Base-by-base conservation (phyloP, 2,888 invertebrate genomes). In the Agrochola litura region DNA sequence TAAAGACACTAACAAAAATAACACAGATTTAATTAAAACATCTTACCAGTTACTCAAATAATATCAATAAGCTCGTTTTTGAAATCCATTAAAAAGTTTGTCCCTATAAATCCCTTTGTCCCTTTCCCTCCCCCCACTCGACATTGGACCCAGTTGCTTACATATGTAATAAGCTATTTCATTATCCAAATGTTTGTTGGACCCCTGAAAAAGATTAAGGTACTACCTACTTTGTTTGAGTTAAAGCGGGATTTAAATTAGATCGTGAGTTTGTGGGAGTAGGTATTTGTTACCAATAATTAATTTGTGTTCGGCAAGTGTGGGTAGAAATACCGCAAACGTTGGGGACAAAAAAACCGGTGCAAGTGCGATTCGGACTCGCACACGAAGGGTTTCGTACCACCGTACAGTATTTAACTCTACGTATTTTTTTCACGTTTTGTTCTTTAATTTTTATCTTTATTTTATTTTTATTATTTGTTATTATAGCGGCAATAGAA, bases 141-240 rank as follows among this genome's bases (percentile, higher is more conserved):
- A 66, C 41, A 54, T 63, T 22, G 12, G 16, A 63, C 30, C 68
- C 14, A 66, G 56, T 37, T 82, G 76, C 82, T 77, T 73, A 76
- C 75, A 76, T 76, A 78, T 78, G 61, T 82, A 82, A 82, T 75
- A 78, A 86, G 76, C 46, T 82, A 76, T 84, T 80, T 82, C 56
- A 41, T 61, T 66, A 56, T 58, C 37, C 68, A 83, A 81, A 76
- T 52, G 74, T 75, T 74, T 64, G 67, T 75, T 37, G 52, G 54
- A 73, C 64, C 73, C 49, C 61, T 71, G 58, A 82, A 77, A 74
- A 77, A 56, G 37, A 77, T 74, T 74, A n/a, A 56, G 56, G 12
- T 12, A 52, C 9, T 19, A 56, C 12, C 41, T 73, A 77, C 46
- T 58, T 77, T 70, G 82, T 79, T 82, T 73, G 54, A 65, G 43